These are phyloP conservation scores for Tetropium fuscum DNA, from an alignment of 2,888 invertebrate genomes.

Conservation along the genomic window DNA sequence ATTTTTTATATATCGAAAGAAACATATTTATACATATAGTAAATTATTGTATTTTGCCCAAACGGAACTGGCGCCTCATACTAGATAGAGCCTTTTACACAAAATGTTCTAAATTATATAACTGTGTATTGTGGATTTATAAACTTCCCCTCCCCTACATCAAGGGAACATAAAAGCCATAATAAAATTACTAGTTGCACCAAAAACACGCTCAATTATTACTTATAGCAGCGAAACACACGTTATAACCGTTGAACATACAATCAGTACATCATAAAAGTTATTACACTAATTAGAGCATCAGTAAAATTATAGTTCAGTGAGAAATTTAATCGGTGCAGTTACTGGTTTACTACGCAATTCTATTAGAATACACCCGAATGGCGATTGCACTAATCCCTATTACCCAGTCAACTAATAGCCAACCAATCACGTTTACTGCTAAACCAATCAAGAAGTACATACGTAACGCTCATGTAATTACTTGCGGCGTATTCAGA, in stretches of 20 bases:
- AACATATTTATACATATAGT: too few species aligned
- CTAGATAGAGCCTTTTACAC: too few species aligned
- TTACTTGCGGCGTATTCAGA: conserved; percentile 32
- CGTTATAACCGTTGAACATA: background rate
- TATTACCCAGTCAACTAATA: conserved; percentile 39
- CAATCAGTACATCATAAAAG: background rate
- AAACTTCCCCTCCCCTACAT: too few species aligned
- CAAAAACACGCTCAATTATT: background rate
- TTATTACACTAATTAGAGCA: background rate
- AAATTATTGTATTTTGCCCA: too few species aligned
- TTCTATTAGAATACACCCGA: conserved; percentile 32
- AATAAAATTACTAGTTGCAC: too few species aligned
- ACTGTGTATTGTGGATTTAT: too few species aligned
- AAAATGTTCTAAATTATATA: too few species aligned
- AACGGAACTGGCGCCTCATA: too few species aligned
- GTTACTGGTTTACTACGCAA: conserved; percentile 31
- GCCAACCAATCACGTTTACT: conserved; percentile 40
- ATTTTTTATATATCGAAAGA: too few species aligned
- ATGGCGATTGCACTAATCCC: conserved; percentile 35
- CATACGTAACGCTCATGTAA: conserved; percentile 41
- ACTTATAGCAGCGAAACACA: too few species aligned
- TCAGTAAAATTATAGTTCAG: conserved; percentile 19
- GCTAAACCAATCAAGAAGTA: conserved; percentile 40
- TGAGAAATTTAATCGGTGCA: conserved; percentile 27
- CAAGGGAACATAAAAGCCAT: too few species aligned